Base-by-base conservation (phyloP, 2,113 vertebrate species). In the Corythaixoides concolor region DNA sequence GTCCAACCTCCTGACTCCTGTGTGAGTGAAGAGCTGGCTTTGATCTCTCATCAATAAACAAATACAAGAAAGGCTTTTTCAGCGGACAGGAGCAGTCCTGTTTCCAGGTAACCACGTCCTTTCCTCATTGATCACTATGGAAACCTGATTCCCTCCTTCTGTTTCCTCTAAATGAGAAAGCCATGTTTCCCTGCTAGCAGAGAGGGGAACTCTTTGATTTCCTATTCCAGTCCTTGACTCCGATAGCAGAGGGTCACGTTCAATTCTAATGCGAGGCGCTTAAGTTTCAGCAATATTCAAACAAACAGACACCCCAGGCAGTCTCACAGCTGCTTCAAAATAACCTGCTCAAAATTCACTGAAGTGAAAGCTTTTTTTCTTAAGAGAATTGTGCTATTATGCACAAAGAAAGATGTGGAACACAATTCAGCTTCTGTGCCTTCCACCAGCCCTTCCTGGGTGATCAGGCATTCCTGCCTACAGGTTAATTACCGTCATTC, bases 61-160 rank as follows among this genome's bases (percentile, higher is more conserved):
- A 93, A 95, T 41, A 86, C 6, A 81, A 79, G 88, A 85, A 92
- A 95, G 70, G 47, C n/a, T 80, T 75, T 89, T 95, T 89, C 68
- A 78, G 82, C 0, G 33, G 78, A 96, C 77, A 68, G 81, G 60
- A 95, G 81, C 95, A 77, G 67, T 81, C 80, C 53, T 72, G 96
- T 98, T 95, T 97, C 96, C 93, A 98, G 95, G 97, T 97, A 97
- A 98, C 97, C 78, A 66, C 4, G 13, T 94, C 78, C 78, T 90
- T 97, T 82, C 88, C 82, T 97, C 95, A 95, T 81, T 86, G 97
- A 97, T 98, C 96, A 79, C 97, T 97, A 97, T 97, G 97, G 97
- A 96, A 97, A 98, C 97, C 55, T 12, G 32, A 87, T 94, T 97
- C 86, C 86, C 85, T 96, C 92, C 92, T 95, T 55, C 95, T 96